Evolutionary conservation across 1,140 invertebrate species (phyloP), one percentile per base, ranked within the genome.

Genomic region (Formica exsecta): DNA sequence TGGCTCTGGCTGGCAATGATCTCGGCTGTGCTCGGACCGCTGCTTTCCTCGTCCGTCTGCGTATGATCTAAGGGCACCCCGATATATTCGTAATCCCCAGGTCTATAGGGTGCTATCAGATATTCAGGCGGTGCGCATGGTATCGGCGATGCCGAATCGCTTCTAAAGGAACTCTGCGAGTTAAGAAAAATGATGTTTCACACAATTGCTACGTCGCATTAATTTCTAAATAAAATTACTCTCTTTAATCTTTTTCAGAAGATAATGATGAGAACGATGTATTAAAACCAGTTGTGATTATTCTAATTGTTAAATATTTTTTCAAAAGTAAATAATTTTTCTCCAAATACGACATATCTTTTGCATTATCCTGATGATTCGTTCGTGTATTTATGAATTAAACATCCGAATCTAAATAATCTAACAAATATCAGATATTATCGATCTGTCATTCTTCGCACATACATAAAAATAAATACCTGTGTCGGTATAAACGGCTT

Each of bases 1-100:
- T 99, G 98, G 81, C 98, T 98, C 95, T 99, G 98, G 92, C 97
- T 97, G 44, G 98, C 98, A 85, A 99, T 98, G 85, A 98, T 98
- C 93, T 98, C 98, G 13, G 98, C 98, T 3, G 98, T 98, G 70
- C 98, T 98, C 7, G 97, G 97, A 38, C 97, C 97, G 86, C 96
- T 95, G 76, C 97, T 96, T 91, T 97, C 97, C 48, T 97, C 97
- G 51, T 97, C 97, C 19, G 97, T 96, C 92, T 96, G 97, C 84
- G 95, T 95, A 70, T 96, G 96, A 92, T 98, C 97, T 85, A 97
- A 90, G 5, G 97, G 97, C 66, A 97, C 96, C 68, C 97, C 97
- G 70, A 96, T 95, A 91, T 96, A 97, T 89, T 97, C 96, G 91
- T 95, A 96, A 76, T 96, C 95, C 22, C 95, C 93, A 93, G 96